These are phyloP conservation scores for Himalopsyche kuldschensis DNA, from an alignment of 2,888 invertebrate genomes.

Conservation along the genomic window DNA sequence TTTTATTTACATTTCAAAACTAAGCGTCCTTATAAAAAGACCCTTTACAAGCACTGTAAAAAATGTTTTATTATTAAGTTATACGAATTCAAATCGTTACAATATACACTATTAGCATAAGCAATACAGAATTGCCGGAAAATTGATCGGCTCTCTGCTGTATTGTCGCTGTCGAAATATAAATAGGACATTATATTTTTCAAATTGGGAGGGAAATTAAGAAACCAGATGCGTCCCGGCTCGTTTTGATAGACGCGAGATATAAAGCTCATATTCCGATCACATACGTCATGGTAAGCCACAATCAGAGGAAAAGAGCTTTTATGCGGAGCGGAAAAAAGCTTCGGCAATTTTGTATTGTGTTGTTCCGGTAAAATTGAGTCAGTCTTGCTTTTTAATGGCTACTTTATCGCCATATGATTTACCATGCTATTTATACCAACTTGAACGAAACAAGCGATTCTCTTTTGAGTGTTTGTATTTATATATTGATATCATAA, in stretches of 20 bases:
- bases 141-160: neutral
- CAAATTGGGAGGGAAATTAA: neutral
- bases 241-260: neutral
- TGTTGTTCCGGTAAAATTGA: neutral
- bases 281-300: slow-evolving; percentile 26
- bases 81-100: neutral
- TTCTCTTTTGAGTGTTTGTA: too few species aligned
- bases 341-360: neutral
- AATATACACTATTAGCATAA: neutral
- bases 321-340: neutral
- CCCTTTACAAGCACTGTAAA: too few species aligned
- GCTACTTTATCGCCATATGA: neutral
- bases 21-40: too few species aligned
- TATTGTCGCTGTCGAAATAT: neutral
- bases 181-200: neutral
- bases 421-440: neutral
- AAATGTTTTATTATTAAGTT: too few species aligned
- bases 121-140: neutral
- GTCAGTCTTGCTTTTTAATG: neutral
- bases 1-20: too few species aligned
- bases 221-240: neutral
- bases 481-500: too few species aligned
- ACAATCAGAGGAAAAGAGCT: slow-evolving; percentile 17
- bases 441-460: too few species aligned
- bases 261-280: slow-evolving; percentile 18